These are phyloP conservation scores for Thamnophis elegans DNA, from an alignment of 2,797 vertebrate genomes.

Conservation along the genomic window DNA sequence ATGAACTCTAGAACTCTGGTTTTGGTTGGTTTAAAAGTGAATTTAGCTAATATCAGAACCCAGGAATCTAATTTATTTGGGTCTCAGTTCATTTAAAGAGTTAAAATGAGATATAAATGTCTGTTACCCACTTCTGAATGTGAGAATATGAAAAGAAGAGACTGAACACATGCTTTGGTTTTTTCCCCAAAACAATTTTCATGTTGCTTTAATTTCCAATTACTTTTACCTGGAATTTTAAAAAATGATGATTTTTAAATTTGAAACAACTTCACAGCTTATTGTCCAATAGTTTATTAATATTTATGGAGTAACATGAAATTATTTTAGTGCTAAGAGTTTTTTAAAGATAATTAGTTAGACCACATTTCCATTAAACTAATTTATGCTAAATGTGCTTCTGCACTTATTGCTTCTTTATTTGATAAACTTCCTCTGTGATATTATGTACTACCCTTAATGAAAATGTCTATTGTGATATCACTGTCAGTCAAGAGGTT, in stretches of 20 bases:
- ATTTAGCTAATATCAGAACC: background rate
- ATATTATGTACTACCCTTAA: background rate
- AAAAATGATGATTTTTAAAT: slow-evolving; percentile 27
- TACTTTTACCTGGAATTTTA: slow-evolving; percentile 23
- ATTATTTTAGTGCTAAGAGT: slow-evolving; percentile 53
- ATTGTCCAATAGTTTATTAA: slow-evolving; percentile 43
- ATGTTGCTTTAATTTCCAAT: slow-evolving; percentile 17
- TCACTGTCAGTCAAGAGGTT: background rate
- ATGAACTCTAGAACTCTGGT: background rate
- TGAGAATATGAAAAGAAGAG: background rate
- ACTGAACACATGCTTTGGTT: background rate
- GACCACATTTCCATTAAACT: slow-evolving; percentile 62
- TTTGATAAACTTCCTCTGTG: slow-evolving; percentile 52
- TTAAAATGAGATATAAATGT: background rate
- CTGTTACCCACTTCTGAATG: background rate
- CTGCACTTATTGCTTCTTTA: slow-evolving; percentile 51
- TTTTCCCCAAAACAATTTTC: background rate
- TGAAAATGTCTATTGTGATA: background rate
- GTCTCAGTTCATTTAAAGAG: background rate
- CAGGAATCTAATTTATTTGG: background rate
- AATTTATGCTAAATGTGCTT: slow-evolving; percentile 60
- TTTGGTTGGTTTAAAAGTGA: background rate
- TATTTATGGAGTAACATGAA: slow-evolving; percentile 53
- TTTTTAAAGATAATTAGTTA: slow-evolving; percentile 59
- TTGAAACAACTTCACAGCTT: slow-evolving; percentile 12